phyloP scores from a whole-genome alignment of 2,797 vertebrate species.

The Danio kyathit region DNA sequence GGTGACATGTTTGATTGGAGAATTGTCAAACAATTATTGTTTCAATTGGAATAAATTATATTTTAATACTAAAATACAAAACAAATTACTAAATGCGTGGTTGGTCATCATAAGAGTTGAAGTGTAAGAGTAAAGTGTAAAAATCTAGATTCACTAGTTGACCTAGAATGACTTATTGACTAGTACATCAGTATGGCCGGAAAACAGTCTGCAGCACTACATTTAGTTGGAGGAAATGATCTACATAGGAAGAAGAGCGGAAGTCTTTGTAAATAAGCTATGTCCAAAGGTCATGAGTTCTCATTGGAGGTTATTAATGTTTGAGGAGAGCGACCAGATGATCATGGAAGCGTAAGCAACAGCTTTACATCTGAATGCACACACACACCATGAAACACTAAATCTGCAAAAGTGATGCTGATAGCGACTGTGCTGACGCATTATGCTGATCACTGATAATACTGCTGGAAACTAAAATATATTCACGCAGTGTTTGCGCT shows the following conservation, averaged over 20 bases:
- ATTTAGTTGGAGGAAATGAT: slow-evolving; percentile 30
- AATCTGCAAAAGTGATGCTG: slow-evolving; percentile 5
- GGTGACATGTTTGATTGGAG: too few relatives aligned
- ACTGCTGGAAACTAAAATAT: not conserved
- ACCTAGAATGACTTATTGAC: not conserved
- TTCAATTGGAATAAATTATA: too few relatives aligned
- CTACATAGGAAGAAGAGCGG: slow-evolving; percentile 13
- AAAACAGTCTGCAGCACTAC: slow-evolving; percentile 17
- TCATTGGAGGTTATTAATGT: slow-evolving; percentile 44
- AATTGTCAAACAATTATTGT: too few relatives aligned
- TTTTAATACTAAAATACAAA: too few relatives aligned
- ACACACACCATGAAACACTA: slow-evolving; percentile 4
- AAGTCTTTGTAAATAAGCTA: slow-evolving; percentile 20
- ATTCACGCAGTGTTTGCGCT: not conserved
- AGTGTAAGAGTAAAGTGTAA: not conserved
- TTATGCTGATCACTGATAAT: not conserved
- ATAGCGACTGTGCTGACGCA: slow-evolving; percentile 1
- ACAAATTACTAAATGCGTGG: too few relatives aligned
- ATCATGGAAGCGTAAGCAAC: slow-evolving; percentile 45
- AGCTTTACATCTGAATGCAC: not conserved
- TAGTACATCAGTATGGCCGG: not conserved
- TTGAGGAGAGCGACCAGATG: slow-evolving; percentile 29
- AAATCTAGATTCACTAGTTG: not conserved
- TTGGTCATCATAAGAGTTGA: not conserved
- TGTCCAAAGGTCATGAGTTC: slow-evolving; percentile 56